phyloP scores from a whole-genome alignment of 2,113 vertebrate genomes.

The Upupa epops region DNA sequence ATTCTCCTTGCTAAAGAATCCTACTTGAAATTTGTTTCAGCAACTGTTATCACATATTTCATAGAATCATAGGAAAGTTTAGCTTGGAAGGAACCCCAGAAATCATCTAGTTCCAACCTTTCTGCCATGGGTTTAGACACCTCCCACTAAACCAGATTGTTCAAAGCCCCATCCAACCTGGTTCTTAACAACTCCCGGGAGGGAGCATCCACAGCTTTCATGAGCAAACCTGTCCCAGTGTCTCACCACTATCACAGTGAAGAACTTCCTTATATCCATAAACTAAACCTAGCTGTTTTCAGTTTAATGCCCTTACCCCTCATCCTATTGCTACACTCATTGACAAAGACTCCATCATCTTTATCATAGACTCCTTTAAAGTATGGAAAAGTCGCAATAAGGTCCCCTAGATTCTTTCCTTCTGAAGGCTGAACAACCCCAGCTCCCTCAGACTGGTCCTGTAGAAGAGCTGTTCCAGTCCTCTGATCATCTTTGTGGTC shows the following conservation, averaged over 20 bases:
- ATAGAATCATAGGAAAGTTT: background rate
- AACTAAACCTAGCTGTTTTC: background rate
- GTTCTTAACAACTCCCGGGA: background rate
- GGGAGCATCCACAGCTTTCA: background rate
- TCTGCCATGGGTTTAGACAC: background rate
- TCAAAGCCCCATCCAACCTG: background rate
- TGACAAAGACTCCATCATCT: background rate
- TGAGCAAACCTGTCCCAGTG: background rate
- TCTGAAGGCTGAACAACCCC: background rate
- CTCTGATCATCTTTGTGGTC: background rate
- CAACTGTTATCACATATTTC: too few species aligned
- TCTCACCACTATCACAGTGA: too few species aligned
- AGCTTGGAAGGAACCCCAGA: background rate
- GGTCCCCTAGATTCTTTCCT: background rate
- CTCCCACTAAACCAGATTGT: background rate
- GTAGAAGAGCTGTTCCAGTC: background rate
- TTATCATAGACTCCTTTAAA: background rate
- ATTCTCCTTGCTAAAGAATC: background rate
- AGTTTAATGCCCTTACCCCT: background rate
- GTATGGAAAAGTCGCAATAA: background rate
- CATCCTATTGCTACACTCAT: background rate
- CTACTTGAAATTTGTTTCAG: background rate
- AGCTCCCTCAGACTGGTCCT: background rate
- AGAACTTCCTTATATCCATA: too few species aligned
- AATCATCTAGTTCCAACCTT: background rate